Evolutionary conservation across 2,113 vertebrate genomes (phyloP).

Genomic region (Pleuronectes platessa): DNA sequence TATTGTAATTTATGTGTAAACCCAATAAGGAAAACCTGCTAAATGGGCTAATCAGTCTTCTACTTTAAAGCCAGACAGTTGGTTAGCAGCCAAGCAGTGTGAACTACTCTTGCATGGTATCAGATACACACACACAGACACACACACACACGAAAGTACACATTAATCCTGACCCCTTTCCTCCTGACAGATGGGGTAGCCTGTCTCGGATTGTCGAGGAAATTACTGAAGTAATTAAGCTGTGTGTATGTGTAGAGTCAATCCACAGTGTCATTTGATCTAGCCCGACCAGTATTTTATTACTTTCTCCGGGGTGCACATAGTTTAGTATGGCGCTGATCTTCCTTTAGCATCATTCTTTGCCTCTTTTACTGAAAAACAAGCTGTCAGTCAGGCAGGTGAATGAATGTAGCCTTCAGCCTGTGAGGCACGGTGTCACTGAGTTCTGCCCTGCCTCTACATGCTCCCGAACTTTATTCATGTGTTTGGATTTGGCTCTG

Average conservation of each 20-base stretch:
- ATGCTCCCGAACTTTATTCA: slow-evolving; percentile 24
- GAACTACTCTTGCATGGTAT: neutral
- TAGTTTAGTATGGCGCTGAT: slow-evolving; percentile 37
- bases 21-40: slow-evolving; percentile 25
- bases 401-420: slow-evolving; percentile 3
- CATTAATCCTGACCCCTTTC: slow-evolving; percentile 70
- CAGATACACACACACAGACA: neutral
- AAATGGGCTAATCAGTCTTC: slow-evolving; percentile 56
- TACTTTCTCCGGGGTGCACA: slow-evolving; percentile 40
- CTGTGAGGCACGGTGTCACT: neutral
- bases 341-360: slow-evolving; percentile 8
- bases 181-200: slow-evolving; percentile 73
- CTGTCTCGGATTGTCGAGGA: slow-evolving; percentile 69
- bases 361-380: slow-evolving; percentile 11
- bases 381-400: slow-evolving; percentile 29
- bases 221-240: slow-evolving; percentile 72
- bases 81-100: slow-evolving; percentile 41
- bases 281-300: slow-evolving; percentile 43
- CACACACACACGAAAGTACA: slow-evolving; percentile 26
- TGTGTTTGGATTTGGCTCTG: slow-evolving; percentile 26
- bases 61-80: slow-evolving; percentile 42
- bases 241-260: slow-evolving; percentile 17
- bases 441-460: slow-evolving; percentile 32
- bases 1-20: slow-evolving; percentile 9
- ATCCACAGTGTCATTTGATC: slow-evolving; percentile 42